These are phyloP conservation scores for Ahaetulla prasina DNA, from an alignment of 2,113 vertebrate genomes.

Conservation along the genomic window DNA sequence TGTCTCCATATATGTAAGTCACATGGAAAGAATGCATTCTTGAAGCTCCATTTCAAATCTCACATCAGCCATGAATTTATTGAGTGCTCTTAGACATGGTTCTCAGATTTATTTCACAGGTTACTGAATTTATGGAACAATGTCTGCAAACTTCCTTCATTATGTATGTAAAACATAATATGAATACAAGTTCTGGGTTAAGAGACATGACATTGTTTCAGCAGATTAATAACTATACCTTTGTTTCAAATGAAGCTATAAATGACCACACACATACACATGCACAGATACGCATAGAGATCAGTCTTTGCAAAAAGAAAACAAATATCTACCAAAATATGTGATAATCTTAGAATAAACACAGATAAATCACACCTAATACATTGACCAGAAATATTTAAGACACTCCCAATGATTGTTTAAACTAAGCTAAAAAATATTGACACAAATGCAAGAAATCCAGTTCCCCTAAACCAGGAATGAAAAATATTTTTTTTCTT, in stretches of 20 bases:
- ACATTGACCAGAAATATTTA: neutral
- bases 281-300: neutral
- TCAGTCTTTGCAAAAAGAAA: neutral
- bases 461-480: neutral
- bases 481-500: neutral
- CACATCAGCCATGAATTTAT: neutral
- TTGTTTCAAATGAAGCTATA: neutral
- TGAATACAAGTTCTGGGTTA: neutral
- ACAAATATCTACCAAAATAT: neutral
- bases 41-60: neutral
- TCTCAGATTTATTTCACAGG: neutral
- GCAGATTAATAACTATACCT: neutral
- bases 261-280: neutral
- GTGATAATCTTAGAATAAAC: neutral
- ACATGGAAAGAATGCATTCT: neutral
- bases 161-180: neutral
- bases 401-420: neutral
- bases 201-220: neutral
- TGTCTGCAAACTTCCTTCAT: neutral
- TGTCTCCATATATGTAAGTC: neutral
- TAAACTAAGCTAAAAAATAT: conserved; percentile 4
- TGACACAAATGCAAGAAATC: neutral
- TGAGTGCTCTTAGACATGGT: neutral
- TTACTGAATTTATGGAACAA: neutral
- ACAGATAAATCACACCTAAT: conserved; percentile 7